A percentile compares a stretch with the other conserved stretches of the same genome.
Evolutionary conservation across 1,140 invertebrate genomes (phyloP).

Genomic region (Drosophila pandora): DNA sequence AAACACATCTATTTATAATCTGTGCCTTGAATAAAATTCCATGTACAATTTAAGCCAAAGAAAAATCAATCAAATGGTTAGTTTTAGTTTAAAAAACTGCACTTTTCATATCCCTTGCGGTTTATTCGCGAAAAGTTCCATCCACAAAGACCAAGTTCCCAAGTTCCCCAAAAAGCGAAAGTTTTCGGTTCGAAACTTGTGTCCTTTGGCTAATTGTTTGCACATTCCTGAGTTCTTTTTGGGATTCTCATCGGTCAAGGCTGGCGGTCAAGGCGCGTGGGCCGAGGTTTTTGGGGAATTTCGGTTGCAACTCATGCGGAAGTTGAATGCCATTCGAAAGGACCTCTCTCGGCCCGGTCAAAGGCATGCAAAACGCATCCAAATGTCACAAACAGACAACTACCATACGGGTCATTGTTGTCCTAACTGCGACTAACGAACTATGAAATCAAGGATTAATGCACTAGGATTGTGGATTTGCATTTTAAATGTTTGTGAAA

Average conservation of each 20-base stretch:
- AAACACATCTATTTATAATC: too few relatives aligned
- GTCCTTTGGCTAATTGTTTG: constrained; percentile 52
- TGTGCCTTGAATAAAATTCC: too few relatives aligned
- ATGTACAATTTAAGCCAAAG: too few relatives aligned
- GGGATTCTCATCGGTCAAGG: constrained; percentile 14
- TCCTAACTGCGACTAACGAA: constrained; percentile 27
- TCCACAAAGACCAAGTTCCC: constrained; percentile 26
- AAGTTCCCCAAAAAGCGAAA: constrained; percentile 9
- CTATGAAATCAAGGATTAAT: constrained; percentile 20
- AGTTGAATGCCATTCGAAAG: constrained; percentile 32
- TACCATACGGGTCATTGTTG: constrained; percentile 6
- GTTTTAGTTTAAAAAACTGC: neutral
- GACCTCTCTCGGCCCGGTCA: neutral
- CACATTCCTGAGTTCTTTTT: constrained; percentile 6
- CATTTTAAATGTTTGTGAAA: too few relatives aligned
- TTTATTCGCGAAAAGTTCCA: neutral
- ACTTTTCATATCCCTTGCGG: neutral
- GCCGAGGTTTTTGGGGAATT: constrained; percentile 6
- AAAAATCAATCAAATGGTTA: too few relatives aligned
- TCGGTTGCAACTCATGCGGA: constrained; percentile 21
- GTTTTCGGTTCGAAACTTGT: constrained; percentile 26
- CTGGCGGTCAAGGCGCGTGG: neutral
- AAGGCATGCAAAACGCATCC: constrained; percentile 34
- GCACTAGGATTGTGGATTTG: neutral
- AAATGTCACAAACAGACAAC: constrained; percentile 28